Percentiles rank a stretch among this genome's conserved stretches.
Evolutionary conservation across 2,888 invertebrate species (phyloP).

Genomic region (Diadegma fenestrale): DNA sequence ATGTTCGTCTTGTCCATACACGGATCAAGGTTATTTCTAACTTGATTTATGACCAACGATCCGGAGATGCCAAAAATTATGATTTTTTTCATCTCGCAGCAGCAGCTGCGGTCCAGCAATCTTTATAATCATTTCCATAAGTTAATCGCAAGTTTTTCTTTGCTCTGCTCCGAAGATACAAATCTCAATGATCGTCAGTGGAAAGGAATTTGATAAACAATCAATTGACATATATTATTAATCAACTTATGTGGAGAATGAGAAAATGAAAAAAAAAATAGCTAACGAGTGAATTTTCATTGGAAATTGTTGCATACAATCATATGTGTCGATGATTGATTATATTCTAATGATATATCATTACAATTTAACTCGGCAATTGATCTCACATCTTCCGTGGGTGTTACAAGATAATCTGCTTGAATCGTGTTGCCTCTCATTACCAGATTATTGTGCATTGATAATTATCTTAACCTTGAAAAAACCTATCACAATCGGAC

Average conservation of each 20-base stretch:
- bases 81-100: not conserved
- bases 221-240: not conserved
- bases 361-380: constrained; percentile 37
- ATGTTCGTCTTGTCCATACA: constrained; percentile 22
- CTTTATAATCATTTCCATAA: not conserved
- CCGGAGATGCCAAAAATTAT: not conserved
- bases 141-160: not conserved
- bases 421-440: not conserved
- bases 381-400: constrained; percentile 48
- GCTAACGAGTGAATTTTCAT: not conserved
- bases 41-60: not conserved
- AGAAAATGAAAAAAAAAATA: not conserved
- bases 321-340: constrained; percentile 2
- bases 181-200: not conserved
- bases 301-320: not conserved
- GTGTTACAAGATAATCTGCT: constrained; percentile 39
- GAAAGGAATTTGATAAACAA: not conserved
- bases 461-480: constrained; percentile 47
- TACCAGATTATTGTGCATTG: not conserved
- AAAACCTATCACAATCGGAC: constrained; percentile 25
- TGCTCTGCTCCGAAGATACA: not conserved
- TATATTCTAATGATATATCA: constrained; percentile 34
- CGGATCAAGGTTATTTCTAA: constrained; percentile 45
- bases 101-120: not conserved
- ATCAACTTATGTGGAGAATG: not conserved